These are phyloP conservation scores for Ctenodactylus gundi DNA, from an alignment of 2,113 vertebrate genomes.

Conservation along the genomic window DNA sequence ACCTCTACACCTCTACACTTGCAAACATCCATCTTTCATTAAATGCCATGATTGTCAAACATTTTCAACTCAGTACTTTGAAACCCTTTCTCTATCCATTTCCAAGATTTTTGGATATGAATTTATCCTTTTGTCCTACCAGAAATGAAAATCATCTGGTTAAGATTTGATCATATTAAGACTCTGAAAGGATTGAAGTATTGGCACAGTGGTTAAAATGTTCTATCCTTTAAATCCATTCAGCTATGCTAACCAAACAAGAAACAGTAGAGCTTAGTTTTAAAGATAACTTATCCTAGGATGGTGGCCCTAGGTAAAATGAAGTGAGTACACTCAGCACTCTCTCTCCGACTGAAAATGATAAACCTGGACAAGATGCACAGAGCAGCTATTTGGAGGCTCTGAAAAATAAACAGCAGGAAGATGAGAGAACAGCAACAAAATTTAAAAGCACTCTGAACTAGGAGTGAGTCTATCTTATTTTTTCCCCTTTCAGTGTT, in stretches of 20 bases:
- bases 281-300: background rate
- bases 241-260: background rate
- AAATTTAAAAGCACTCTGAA: background rate
- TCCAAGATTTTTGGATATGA: constrained; percentile 6
- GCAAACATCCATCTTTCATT: background rate
- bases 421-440: background rate
- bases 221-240: constrained; percentile 25
- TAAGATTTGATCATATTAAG: background rate
- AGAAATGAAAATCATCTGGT: constrained; percentile 15
- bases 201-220: too few species aligned
- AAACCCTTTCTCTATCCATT: constrained; percentile 23
- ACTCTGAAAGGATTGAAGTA: background rate
- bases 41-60: background rate
- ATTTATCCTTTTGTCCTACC: background rate
- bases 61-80: background rate
- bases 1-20: background rate
- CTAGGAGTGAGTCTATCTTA: background rate
- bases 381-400: background rate
- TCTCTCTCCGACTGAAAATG: background rate
- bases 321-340: background rate
- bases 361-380: background rate
- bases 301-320: background rate
- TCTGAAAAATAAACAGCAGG: background rate
- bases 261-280: constrained; percentile 25
- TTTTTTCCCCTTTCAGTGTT: background rate